Evolutionary conservation across 2,888 invertebrate genomes (phyloP), one percentile per base, ranked within the genome.

Genomic region (Erpobdella octoculata): DNA sequence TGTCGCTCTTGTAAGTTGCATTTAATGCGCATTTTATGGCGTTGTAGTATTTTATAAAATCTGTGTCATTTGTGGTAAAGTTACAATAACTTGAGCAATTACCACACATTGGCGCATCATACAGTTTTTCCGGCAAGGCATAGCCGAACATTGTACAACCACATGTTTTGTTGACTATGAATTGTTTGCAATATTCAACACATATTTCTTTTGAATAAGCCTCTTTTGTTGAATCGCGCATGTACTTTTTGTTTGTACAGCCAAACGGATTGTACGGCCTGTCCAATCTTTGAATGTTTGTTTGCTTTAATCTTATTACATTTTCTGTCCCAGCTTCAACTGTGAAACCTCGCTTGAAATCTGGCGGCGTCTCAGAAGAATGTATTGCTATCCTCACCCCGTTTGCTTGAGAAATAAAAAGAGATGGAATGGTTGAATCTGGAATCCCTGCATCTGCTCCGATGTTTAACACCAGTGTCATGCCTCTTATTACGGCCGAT

Each of bases 251-350:
- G 21, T 15, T n/a, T 28, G 53, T 12, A 62, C 35, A 62, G 28
- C 31, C 62, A 6, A 62, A 31, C 31, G 31, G 5, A 6, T 62
- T 62, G 62, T 62, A 62, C 3, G 62, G 62, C 33, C 33, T 62
- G 35, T 62, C 62, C 15, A 33, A 35, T 33, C 62, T 28, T 18
- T 31, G n/a, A 33, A 31, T 33, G n/a, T 62, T 35, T 33, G 62
- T 62, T 9, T 62, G 62, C 8, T 33, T 9, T 33, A 62, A 33
- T 8, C 33, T 35, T 2, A 62, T 35, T n/a, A 28, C 35, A 33
- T 18, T 70, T 36, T 70, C 70, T 6, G 70, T 70, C 59, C 70
- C 70, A 25, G 70, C 36, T 25, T 28, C 46, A 41, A 69, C 33
- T 33, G n/a, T 53, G 28, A 69, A 21, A 15, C 70, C 70, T 15